Evolutionary conservation across 2,797 vertebrate genomes (phyloP).

Genomic region (Anabas testudineus): DNA sequence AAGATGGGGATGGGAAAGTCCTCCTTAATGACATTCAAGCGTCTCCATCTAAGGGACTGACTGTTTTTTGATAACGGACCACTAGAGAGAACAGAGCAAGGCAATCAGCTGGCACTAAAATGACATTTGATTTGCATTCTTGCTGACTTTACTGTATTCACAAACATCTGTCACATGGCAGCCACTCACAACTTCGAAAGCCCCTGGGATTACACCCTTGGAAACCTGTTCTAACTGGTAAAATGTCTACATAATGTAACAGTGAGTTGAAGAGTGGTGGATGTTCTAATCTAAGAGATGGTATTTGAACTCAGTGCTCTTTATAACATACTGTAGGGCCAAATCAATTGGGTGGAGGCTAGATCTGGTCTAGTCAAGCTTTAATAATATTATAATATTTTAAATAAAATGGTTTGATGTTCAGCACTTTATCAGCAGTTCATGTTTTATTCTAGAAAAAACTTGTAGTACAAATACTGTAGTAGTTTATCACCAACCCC

Average conservation of each 20-base stretch:
- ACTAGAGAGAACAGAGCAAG: slow-evolving; percentile 32
- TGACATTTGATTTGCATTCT: slow-evolving; percentile 72
- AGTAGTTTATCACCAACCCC: too few species aligned
- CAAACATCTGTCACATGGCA: slow-evolving; percentile 48
- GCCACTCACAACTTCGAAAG: slow-evolving; percentile 12
- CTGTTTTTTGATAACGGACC: slow-evolving; percentile 40
- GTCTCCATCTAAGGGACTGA: slow-evolving; percentile 37
- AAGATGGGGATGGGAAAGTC: slow-evolving; percentile 12
- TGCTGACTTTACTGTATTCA: slow-evolving; percentile 47
- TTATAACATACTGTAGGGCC: too few species aligned
- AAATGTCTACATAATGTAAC: slow-evolving; percentile 3
- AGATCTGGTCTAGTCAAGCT: too few species aligned
- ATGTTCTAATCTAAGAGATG: background rate
- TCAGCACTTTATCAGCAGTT: too few species aligned
- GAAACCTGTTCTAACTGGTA: slow-evolving; percentile 19
- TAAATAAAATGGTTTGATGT: too few species aligned
- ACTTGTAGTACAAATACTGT: too few species aligned
- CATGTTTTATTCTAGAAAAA: too few species aligned
- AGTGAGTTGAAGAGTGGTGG: background rate
- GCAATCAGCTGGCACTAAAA: slow-evolving; percentile 68
- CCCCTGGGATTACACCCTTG: slow-evolving; percentile 16
- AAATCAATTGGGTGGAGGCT: too few species aligned
- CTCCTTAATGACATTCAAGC: slow-evolving; percentile 52
- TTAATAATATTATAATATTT: too few species aligned
- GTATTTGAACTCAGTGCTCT: too few species aligned